phyloP scores from a whole-genome alignment of 2,888 invertebrate species.

The Platycnemis pennipes region DNA sequence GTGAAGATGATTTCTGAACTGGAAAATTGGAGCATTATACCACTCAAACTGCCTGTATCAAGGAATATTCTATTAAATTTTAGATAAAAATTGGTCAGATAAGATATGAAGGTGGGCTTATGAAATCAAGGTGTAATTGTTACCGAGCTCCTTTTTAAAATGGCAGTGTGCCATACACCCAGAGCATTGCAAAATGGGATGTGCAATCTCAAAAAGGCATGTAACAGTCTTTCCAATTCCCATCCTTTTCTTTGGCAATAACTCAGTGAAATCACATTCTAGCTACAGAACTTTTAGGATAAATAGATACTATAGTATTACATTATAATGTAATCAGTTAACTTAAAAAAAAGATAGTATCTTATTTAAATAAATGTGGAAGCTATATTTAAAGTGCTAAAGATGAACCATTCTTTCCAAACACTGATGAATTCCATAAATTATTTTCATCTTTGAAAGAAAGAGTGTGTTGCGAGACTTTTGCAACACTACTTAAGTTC shows the following conservation, averaged over 20 bases:
- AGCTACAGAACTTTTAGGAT: not conserved
- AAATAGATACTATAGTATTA: not conserved
- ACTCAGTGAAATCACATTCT: not conserved
- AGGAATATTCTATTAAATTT: not conserved
- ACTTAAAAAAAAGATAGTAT: too few relatives aligned
- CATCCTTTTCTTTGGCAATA: not conserved
- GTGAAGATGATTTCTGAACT: not conserved
- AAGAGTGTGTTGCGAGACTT: slow-evolving; percentile 28
- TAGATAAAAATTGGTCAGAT: not conserved
- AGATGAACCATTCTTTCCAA: not conserved
- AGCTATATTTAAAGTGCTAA: not conserved
- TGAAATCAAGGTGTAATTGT: not conserved
- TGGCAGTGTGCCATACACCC: not conserved
- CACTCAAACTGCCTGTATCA: not conserved
- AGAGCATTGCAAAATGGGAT: not conserved
- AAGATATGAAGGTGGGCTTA: not conserved
- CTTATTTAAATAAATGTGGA: not conserved
- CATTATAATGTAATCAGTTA: not conserved
- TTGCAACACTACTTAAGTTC: not conserved
- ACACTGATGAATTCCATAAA: slow-evolving; percentile 54
- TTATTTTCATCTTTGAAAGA: slow-evolving; percentile 45
- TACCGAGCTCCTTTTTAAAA: not conserved
- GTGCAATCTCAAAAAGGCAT: not conserved
- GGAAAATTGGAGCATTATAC: not conserved
- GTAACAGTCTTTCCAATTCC: not conserved